Base-by-base conservation (phyloP, 2,888 invertebrate species). In the Stictocephala bisonia region DNA sequence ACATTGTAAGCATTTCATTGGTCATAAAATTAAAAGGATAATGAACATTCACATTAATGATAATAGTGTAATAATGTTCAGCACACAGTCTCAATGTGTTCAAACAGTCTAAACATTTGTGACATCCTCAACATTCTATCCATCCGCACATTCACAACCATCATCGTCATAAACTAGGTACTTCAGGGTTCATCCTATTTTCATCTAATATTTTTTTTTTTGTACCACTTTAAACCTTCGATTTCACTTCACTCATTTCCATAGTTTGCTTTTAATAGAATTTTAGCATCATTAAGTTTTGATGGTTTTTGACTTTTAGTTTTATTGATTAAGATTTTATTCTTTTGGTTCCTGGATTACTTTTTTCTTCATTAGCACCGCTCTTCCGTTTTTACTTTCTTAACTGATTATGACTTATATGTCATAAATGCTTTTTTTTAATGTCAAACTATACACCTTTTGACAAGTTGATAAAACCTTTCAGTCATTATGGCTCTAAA, bases 181-280 rank as follows among this genome's bases (percentile, higher is more conserved):
- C 18, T 60, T 60, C 60, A 60, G 6, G 60, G n/a, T 29, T 67
- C 67, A 15, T 58, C 24, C 20, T 24, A 58, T 58, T 20, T 26
- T 56, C 27, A 7, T 11, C 9, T 22, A 24, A 15, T 56, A 20
- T 56, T 13, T n/a, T n/a, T n/a, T n/a, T n/a, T n/a, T n/a, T 22
- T 56, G 26, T 22, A 60, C 7, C 60, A 27, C 64, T 20, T 15
- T 18, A 3, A 44, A 44, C 44, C 3, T 44, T 3, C 11, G 44
- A 9, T 44, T 9, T 44, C 11, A 44, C 35, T 35, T 11, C 35
- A 35, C 35, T 35, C 35, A 35, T 35, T 35, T 35, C 35, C 35
- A 35, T 35, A 35, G 35, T 35, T 7, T 35, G 35, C 11, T 11
- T 35, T 35, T 35, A 35, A 11, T 35, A 35, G 35, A 35, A 35